Evolutionary conservation across 2,113 vertebrate genomes (phyloP), one percentile per base, ranked within the genome.

Genomic region (Phaethornis superciliosus): DNA sequence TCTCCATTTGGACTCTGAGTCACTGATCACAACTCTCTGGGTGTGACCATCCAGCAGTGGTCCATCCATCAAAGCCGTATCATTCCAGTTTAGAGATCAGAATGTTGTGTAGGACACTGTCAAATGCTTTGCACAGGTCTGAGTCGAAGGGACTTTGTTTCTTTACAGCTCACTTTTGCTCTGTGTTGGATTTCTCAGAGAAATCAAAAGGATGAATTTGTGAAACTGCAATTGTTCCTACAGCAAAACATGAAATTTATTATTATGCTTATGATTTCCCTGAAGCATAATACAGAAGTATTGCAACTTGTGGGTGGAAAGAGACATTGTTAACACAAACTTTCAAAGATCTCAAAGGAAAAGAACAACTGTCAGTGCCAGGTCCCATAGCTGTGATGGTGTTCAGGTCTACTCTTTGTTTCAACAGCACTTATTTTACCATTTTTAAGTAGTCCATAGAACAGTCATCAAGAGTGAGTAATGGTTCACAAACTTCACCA

Each of bases 111-210:
- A 12, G 40, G 40, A 40, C 40, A 40, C 40, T 11, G 11, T 40
- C 40, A 40, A 40, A 40, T 11, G 40, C 40, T 40, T 40, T 11
- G 40, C 40, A 40, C 40, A 13, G 40, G 40, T 40, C 40, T 40
- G 40, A 40, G 40, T 95, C 58, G 94, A 68, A 69, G 59, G 54
- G 40, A 64, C 22, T 42, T 88, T 80, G 26, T 85, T 91, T 62
- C 52, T 84, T 71, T 79, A 40, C 58, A 84, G 55, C 26, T 92
- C 63, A 81, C 70, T 74, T 94, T 89, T 93, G 49, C 70, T 95
- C 70, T 62, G 3, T 75, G 54, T 69, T 85, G 12, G 44, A 54
- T 63, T 89, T 85, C 52, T 82, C 74, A 7, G 51, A 85, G 86
- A 93, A 94, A 83, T 44, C n/a, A 74, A 70, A 93, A 63, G 8